Evolutionary conservation across 1,140 invertebrate genomes (phyloP), one percentile per base, ranked within the genome.

Genomic region (Pseudoatta argentina): DNA sequence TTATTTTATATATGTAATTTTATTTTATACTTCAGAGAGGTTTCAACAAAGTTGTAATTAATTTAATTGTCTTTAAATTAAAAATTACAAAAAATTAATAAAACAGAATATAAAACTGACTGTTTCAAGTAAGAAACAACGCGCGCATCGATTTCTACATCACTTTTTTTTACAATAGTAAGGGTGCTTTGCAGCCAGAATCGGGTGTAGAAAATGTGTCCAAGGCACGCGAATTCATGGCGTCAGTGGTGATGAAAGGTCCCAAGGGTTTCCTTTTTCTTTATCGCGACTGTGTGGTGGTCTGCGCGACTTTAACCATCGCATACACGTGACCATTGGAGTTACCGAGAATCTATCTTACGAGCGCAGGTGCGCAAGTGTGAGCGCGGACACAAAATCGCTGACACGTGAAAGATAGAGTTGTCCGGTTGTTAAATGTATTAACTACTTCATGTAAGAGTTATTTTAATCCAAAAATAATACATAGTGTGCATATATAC

Each of bases 141-240:
- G 21, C 24, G 24, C 24, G 24, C n/a, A 73, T 55, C 21, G 16
- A 69, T 57, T 48, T 81, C 16, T 27, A 53, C 66, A 51, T 24
- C 3, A 18, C 21, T 6, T 72, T 59, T 0, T 18, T 30, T 48
- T 82, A 72, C 66, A 16, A 39, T 14, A 73, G 55, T 27, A 61
- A 61, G 2, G 39, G 8, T 12, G n/a, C 12, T 59, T 24, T 59
- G 24, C 48, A 64, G 59, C 3, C 24, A 24, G 34, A 30, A 59
- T 72, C 39, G 67, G 18, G 16, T 18, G 69, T 55, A 59, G 73
- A 53, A 85, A 89, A 86, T 61, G 75, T 66, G n/a, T 63, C 34
- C 30, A 12, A 57, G 16, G 64, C 87, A 89, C 87, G 88, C 88
- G 73, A 89, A 27, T 67, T 61, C 55, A 57, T 34, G 63, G 57